Conservation (phyloP, 2,888 invertebrate genomes). For the Uropetala carovei region DNA sequence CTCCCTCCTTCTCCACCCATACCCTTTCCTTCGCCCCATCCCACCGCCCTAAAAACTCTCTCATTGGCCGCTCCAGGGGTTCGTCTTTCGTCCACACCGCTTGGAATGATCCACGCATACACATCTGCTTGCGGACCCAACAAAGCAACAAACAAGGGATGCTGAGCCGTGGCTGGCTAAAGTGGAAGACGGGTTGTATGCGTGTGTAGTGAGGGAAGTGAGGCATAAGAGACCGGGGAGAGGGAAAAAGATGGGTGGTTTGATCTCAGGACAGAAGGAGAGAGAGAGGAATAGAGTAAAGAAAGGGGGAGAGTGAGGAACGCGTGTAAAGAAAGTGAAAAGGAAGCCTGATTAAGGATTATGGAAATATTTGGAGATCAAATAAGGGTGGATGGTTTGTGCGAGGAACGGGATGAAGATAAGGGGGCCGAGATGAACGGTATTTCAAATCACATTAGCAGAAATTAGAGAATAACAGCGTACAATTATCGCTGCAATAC, state of each 20-base stretch:
- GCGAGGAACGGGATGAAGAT: not conserved
- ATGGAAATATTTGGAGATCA: slow-evolving; percentile 11
- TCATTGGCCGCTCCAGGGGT: slow-evolving; percentile 48
- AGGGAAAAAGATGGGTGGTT: no score
- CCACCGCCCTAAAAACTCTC: not conserved
- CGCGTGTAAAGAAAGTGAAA: not conserved
- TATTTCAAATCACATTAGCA: not conserved
- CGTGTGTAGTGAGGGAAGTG: not conserved
- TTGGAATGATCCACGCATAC: not conserved
- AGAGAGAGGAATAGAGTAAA: no score
- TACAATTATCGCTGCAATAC: not conserved
- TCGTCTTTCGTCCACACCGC: slow-evolving; percentile 54
- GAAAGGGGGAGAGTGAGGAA: no score
- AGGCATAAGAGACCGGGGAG: no score
- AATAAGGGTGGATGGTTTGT: not conserved
- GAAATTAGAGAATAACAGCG: not conserved
- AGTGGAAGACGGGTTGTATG: slow-evolving; percentile 36
- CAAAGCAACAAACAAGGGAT: slow-evolving; percentile 55
- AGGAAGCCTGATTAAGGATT: not conserved
- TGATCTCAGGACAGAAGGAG: no score
- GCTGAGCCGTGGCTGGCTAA: slow-evolving; percentile 27
- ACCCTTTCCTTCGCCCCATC: not conserved
- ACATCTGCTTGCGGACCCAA: slow-evolving; percentile 57
- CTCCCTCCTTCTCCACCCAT: not conserved
- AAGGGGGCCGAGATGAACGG: not conserved